Percentiles rank a stretch among this genome's conserved stretches.
Conservation (phyloP, 2,113 vertebrate genomes). For the Cephalopholis sonnerati region DNA sequence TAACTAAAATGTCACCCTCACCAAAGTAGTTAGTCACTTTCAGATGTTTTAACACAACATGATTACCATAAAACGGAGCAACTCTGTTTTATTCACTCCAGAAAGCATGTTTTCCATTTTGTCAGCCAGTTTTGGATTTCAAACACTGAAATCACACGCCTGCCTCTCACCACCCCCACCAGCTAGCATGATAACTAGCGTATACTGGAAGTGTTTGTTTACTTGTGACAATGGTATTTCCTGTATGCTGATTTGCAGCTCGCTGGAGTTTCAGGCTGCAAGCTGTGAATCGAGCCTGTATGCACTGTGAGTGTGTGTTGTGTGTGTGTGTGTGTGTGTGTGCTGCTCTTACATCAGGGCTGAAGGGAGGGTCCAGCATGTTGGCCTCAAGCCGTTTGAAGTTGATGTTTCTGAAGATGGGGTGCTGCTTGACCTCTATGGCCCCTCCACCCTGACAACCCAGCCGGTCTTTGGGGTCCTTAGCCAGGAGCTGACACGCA, state of each 20-base stretch:
- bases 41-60: neutral
- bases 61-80: neutral
- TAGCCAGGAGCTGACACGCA: conserved; percentile 87
- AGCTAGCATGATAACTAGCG: conserved; percentile 25
- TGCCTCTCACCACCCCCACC: conserved; percentile 7
- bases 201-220: conserved; percentile 64
- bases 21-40: too few relatives aligned
- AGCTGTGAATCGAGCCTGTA: conserved; percentile 15
- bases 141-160: conserved; percentile 17
- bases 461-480: conserved; percentile 89
- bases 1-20: too few relatives aligned
- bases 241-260: conserved; percentile 53
- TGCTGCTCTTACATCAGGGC: conserved; percentile 88
- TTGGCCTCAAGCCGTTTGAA: conserved; percentile 93
- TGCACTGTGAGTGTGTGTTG: neutral
- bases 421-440: conserved; percentile 88
- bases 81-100: neutral
- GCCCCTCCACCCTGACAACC: conserved; percentile 89
- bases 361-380: conserved; percentile 93
- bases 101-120: neutral
- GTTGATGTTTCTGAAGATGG: conserved; percentile 92
- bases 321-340: conserved; percentile 7
- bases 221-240: conserved; percentile 74
- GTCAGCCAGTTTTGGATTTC: neutral
- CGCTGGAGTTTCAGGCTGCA: conserved; percentile 7